These are phyloP conservation scores for Sympetrum striolatum DNA, from an alignment of 2,888 invertebrate species.

Conservation along the genomic window DNA sequence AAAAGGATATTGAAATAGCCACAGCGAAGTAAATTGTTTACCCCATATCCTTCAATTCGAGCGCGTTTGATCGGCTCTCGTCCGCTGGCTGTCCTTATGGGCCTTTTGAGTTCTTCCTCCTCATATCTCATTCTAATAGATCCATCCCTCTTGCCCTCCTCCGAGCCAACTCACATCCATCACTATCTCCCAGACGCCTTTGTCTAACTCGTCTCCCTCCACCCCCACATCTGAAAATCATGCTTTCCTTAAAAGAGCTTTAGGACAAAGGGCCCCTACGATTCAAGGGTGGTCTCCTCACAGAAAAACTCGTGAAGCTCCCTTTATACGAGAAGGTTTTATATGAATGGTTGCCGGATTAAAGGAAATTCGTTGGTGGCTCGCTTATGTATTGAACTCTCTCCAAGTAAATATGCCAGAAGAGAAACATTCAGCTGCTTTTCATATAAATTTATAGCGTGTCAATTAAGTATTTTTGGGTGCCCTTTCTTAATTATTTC, in stretches of 20 bases:
- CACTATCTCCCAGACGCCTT: slow-evolving; percentile 4
- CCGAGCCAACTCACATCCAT: slow-evolving; percentile 6
- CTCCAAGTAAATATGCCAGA: too few species aligned
- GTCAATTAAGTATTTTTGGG: too few species aligned
- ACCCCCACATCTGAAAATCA: neutral
- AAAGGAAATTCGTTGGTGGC: neutral
- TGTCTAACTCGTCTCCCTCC: neutral
- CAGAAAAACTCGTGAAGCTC: too few species aligned
- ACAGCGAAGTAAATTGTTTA: too few species aligned
- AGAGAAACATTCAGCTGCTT: too few species aligned
- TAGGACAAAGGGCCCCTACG: neutral
- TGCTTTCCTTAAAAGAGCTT: neutral
- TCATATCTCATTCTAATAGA: slow-evolving; percentile 1
- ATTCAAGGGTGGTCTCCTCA: neutral
- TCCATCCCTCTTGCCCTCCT: slow-evolving; percentile 13
- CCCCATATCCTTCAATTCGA: too few species aligned
- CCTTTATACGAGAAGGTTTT: neutral
- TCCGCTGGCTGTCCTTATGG: neutral
- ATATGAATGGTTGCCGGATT: neutral
- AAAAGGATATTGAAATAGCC: too few species aligned
- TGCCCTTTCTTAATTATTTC: too few species aligned
- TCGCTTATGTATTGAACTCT: too few species aligned
- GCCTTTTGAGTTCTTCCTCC: neutral
- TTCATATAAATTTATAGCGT: too few species aligned
- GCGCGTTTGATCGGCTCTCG: neutral